Base-by-base conservation (phyloP, 2,888 invertebrate species). In the Hypolimnas misippus region DNA sequence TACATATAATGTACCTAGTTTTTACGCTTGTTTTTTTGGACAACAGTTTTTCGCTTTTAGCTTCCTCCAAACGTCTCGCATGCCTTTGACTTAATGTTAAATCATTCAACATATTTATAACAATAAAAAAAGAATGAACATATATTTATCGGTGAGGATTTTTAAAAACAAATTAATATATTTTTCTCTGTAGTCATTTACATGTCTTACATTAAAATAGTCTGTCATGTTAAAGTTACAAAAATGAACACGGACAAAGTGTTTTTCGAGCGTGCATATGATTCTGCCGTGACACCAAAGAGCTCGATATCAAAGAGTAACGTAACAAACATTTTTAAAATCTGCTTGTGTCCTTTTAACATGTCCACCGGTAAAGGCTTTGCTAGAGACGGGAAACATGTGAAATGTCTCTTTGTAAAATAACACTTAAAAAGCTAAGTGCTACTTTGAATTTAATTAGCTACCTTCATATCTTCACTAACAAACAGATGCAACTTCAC, bases 251-350 rank as follows among this genome's bases (percentile, higher is more conserved):
- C 59, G 70, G 68, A 76, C 73, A 75, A 75, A 77, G 71, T 72
- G 70, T 74, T 77, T 76, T 72, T 72, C 69, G 70, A 71, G 72
- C 74, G 73, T 81, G 79, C 72, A 74, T 77, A 71, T 80, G 81
- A 83, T 79, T 76, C 73, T 71, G 74, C 69, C 74, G 68, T 78
- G 81, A 77, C 79, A 77, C 71, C 76, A 75, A 79, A 82, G 73
- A 74, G 76, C 72, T 71, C 76, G 76, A 77, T 81, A 81, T 83
- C 86, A 86, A 87, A 86, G 84, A 76, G 74, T 69, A 72, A 69
- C 68, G 69, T 66, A 73, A 73, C 83, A 77, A 79, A 78, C 76
- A 75, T 77, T 81, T 82, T 77, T 71, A 77, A 84, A 75, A 70
- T 69, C 66, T 66, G 62, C 66, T 70, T 69, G 62, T 65, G 62